These are phyloP conservation scores for Plagodis pulveraria DNA, from an alignment of 2,888 invertebrate genomes.

Conservation along the genomic window DNA sequence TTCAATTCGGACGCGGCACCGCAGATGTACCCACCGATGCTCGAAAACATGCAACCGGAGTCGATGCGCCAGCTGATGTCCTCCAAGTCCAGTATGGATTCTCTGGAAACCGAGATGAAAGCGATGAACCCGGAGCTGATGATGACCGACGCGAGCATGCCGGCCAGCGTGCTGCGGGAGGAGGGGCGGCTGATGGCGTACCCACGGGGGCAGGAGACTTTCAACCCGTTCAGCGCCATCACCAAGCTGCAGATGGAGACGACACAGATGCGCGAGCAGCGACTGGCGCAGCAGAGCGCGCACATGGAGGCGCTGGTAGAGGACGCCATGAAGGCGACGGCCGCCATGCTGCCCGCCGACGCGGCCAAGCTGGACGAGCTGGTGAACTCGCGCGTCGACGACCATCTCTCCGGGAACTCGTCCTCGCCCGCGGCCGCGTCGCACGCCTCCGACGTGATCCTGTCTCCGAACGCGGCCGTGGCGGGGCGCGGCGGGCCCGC, in stretches of 20 bases:
- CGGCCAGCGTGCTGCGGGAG: constrained; percentile 47
- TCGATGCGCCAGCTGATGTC: constrained; percentile 68
- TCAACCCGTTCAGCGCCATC: constrained; percentile 71
- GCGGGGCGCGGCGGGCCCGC: constrained; percentile 61
- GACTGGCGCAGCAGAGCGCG: constrained; percentile 71
- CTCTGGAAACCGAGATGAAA: constrained; percentile 64
- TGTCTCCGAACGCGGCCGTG: constrained; percentile 58
- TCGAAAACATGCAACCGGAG: constrained; percentile 48
- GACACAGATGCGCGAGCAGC: constrained; percentile 61
- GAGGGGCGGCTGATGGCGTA: constrained; percentile 54
- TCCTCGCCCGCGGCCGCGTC: constrained; percentile 55
- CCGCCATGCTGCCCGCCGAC: constrained; percentile 71
- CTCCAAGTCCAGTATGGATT: constrained; percentile 52
- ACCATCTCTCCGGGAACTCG: constrained; percentile 63
- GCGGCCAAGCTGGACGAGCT: constrained; percentile 85
- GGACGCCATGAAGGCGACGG: constrained; percentile 77
- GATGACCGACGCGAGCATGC: constrained; percentile 56
- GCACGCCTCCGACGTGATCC: constrained; percentile 70
- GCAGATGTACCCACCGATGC: constrained; percentile 67
- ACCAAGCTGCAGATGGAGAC: constrained; percentile 70
- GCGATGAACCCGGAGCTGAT: constrained; percentile 62
- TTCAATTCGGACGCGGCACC: constrained; percentile 72
- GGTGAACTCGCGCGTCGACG: constrained; percentile 77
- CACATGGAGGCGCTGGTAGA: constrained; percentile 79
- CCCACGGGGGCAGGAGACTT: constrained; percentile 58